Evolutionary conservation across 1,140 invertebrate species (phyloP), one percentile per base, ranked within the genome.

Genomic region (Dryas iulia): DNA sequence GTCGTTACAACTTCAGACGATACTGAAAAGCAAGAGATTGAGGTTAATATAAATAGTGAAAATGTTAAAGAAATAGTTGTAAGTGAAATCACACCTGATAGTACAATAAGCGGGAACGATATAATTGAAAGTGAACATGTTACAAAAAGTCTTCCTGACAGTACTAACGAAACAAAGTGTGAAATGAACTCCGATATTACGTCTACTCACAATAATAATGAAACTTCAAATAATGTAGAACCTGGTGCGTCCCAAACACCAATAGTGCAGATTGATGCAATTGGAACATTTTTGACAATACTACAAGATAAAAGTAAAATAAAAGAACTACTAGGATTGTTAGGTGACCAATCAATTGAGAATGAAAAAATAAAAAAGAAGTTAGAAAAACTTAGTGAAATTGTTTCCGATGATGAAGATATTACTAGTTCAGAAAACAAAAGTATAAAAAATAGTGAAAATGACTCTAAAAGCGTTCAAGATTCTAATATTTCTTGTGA

Each of bases 301-400:
- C 80, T 92, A 65, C 76, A 90, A 79, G 81, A 90, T 72, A 90
- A 89, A 76, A 78, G 79, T 33, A 91, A 87, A 82, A 87, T 89
- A 61, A 84, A 88, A 71, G 75, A 89, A 69, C 76, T 89, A 31
- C 75, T 90, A 66, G 80, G 71, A 53, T 78, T 85, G 69, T 66
- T 85, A 59, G 74, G 71, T 14, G 80, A 86, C 33, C 60, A 89
- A 57, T 71, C 82, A 1, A 72, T 58, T 65, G 82, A 86, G 59
- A 84, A 85, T 73, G 83, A 91, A 64, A 89, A 90, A 75, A 82
- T 89, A 28, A 92, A 83, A 70, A 86, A 85, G 54, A 92, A 87
- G 65, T 70, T 89, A 26, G 84, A 90, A 75, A 87, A 84, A 68
- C 62, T 87, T 7, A 82, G 84, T 77, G 83, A 89, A 79, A 83